Evolutionary conservation across 2,797 vertebrate species (phyloP), one percentile per base, ranked within the genome.

Genomic region (Chloroceryle amazona): DNA sequence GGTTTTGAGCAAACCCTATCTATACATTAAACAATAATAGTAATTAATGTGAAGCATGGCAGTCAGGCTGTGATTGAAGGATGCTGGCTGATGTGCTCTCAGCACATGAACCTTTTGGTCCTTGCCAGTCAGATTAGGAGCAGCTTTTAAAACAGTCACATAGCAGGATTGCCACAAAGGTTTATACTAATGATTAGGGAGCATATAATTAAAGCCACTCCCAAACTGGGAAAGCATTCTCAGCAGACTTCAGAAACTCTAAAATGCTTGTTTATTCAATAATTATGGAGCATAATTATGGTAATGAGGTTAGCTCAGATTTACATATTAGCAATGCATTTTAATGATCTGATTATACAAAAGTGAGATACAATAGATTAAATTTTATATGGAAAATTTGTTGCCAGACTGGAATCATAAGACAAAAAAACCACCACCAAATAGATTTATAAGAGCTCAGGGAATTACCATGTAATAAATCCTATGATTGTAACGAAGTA

Each of bases 261-360:
- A 79, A 95, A 97, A 94, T 89, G 86, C 93, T 93, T 93, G 89
- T 97, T 97, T 97, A 96, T 97, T 96, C 97, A 97, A 96, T 96
- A 98, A 97, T 97, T 97, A 98, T 92, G 76, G 71, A 96, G 89
- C 90, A 95, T 86, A 94, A 96, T 97, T 98, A 97, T 98, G 96
- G 79, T 97, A 97, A 98, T 97, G 95, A 97, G 72, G 91, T 93
- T 84, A 95, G 93, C 51, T 91, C 63, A 95, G 91, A 98, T 98
- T 98, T 98, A 97, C 95, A 97, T 95, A 97, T 98, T 97, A 98
- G 86, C 96, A 96, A 94, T 98, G 97, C 97, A 98, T 98, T 98
- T 98, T 98, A 98, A 97, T 35, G 93, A 98, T 98, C 97, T 97
- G 95, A 98, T 98, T 98, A 98, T 97, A 96, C 78, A 89, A 85